These are phyloP conservation scores for Candidula unifasciata DNA, from an alignment of 2,888 invertebrate genomes.

Conservation along the genomic window DNA sequence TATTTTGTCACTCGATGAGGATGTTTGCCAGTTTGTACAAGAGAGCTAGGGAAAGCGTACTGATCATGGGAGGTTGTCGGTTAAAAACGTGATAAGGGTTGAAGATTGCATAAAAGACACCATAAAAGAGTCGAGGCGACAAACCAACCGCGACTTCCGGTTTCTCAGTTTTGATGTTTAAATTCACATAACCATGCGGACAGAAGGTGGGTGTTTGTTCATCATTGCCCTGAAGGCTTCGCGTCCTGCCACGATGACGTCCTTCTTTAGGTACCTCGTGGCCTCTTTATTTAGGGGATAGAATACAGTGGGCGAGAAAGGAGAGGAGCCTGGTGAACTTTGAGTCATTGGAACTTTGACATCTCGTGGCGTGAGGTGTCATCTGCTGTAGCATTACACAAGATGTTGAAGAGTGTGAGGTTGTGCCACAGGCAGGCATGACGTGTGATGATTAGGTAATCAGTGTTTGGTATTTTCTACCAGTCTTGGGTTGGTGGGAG, in stretches of 20 bases:
- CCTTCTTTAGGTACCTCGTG: neutral
- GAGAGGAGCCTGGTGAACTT: neutral
- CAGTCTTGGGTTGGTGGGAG: too few relatives aligned
- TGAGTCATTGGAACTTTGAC: neutral
- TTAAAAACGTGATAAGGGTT: conserved; percentile 25
- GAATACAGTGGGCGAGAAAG: neutral
- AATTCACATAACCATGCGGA: conserved; percentile 46
- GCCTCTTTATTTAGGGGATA: neutral
- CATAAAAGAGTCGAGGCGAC: neutral
- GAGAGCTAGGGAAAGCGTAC: neutral
- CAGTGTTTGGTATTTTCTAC: too few relatives aligned
- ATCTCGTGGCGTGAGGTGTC: neutral
- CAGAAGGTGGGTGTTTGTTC: conserved; percentile 46
- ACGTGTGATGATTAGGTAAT: too few relatives aligned
- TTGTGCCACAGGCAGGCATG: neutral
- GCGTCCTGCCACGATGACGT: neutral
- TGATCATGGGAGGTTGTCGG: neutral
- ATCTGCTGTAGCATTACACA: too few relatives aligned
- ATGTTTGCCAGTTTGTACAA: neutral
- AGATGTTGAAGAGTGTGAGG: neutral
- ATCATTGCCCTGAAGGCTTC: conserved; percentile 24
- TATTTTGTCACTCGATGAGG: neutral
- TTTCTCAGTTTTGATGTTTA: conserved; percentile 14
- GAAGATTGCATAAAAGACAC: conserved; percentile 28
- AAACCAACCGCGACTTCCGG: conserved; percentile 13